Conservation (phyloP, 2,113 vertebrate genomes). For the Campylomormyrus tamandua region DNA sequence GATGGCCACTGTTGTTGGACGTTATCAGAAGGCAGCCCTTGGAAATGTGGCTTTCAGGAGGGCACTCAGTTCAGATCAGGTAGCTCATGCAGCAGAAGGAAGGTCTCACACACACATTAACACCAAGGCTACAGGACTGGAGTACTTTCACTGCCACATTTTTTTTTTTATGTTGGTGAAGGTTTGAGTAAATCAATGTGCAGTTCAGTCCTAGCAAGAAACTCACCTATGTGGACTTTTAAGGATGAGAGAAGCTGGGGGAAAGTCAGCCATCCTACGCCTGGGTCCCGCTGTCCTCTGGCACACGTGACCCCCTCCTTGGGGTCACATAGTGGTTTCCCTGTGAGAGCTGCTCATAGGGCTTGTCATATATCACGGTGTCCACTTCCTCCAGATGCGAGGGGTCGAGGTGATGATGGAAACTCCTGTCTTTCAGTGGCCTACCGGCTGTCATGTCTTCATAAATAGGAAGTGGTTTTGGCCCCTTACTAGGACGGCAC, state of each 20-base stretch:
- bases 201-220: background rate
- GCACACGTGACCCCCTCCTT: background rate
- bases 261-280: background rate
- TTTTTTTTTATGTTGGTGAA: background rate
- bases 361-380: conserved; percentile 32
- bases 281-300: background rate
- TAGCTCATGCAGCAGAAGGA: background rate
- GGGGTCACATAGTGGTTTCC: conserved; percentile 52
- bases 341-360: background rate
- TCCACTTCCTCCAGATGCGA: conserved; percentile 34
- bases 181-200: background rate
- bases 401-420: background rate
- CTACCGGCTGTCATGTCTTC: conserved; percentile 56
- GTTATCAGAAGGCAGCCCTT: background rate
- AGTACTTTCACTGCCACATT: background rate
- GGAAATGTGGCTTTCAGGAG: background rate
- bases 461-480: conserved; percentile 45
- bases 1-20: background rate
- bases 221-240: background rate
- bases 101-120: background rate
- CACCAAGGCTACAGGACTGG: background rate
- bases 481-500: conserved; percentile 9
- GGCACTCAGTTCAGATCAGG: background rate
- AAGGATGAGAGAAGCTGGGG: background rate
- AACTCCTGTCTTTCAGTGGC: conserved; percentile 17